Base-by-base conservation (phyloP, 2,888 invertebrate genomes). In the Prostheceraeus crozeri region DNA sequence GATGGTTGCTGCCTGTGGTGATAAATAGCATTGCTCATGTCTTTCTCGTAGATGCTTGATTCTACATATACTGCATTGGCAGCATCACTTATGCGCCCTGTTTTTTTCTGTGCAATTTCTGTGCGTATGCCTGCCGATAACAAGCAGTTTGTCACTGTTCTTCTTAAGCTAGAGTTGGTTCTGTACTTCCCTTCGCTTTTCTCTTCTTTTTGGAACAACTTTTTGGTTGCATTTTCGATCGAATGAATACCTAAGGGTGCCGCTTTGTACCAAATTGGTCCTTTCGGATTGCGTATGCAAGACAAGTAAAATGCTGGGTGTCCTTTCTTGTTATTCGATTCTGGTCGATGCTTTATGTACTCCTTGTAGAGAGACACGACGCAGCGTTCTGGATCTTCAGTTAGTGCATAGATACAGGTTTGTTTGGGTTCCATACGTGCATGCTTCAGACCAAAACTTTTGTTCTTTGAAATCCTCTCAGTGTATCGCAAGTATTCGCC, bases 181-280 rank as follows among this genome's bases (percentile, higher is more conserved):
- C n/a, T n/a, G n/a, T n/a, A n/a, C n/a, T n/a, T n/a, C n/a, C n/a
- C n/a, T n/a, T n/a, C n/a, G n/a, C n/a, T n/a, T 40, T 40, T 40
- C 19, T 40, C 40, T 40, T 14, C n/a, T 16, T 40, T 19, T 6
- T 16, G 23, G 27, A 48, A 48, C 27, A 48, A 48, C 48, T 48
- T 48, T 28, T 48, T 48, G n/a, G 48, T 48, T 48, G 48, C 48
- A 25, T n/a, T 25, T 48, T 48, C 48, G 48, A 48, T 48, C 25
- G 48, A 48, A 48, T 48, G 48, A 48, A 48, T 28, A 23, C 48
- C 23, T 25, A 16, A 28, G 23, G 48, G 23, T 25, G 25, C 27
- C 25, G 25, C 23, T 48, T 48, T 48, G 48, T 48, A 48, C 48
- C 48, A 48, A 48, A 48, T 28, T 4, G 23, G 48, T 25, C 23